phyloP scores from a whole-genome alignment of 2,113 vertebrate species.

The Tragelaphus scriptus region DNA sequence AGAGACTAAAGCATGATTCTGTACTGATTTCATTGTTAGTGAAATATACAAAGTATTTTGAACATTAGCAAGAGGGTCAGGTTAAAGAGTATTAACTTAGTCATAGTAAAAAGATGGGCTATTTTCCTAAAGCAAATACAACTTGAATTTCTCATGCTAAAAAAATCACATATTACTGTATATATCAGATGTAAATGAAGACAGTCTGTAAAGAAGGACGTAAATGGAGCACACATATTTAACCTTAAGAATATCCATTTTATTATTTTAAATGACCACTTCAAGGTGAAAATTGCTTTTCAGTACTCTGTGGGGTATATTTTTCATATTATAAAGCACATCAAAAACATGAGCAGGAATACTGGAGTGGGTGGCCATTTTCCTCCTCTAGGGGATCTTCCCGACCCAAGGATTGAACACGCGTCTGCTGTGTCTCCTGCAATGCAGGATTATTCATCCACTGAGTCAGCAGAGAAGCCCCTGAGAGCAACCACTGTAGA shows the following conservation, averaged over 20 bases:
- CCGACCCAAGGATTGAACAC: not conserved
- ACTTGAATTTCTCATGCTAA: not conserved
- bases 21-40: not conserved
- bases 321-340: not conserved
- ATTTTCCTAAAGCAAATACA: not conserved
- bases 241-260: not conserved
- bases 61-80: conserved; percentile 40
- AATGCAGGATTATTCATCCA: not conserved
- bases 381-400: not conserved
- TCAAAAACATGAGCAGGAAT: not conserved
- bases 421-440: not conserved
- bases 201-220: not conserved
- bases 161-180: not conserved
- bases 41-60: not conserved
- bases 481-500: not conserved
- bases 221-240: not conserved
- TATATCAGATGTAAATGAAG: not conserved
- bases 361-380: not conserved
- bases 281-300: not conserved
- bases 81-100: not conserved
- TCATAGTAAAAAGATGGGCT: not conserved
- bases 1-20: not conserved
- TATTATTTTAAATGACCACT: not conserved
- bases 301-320: not conserved
- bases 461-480: not conserved